Evolutionary conservation across 2,888 invertebrate species (phyloP).

Genomic region (Drosophila austrosaltans): DNA sequence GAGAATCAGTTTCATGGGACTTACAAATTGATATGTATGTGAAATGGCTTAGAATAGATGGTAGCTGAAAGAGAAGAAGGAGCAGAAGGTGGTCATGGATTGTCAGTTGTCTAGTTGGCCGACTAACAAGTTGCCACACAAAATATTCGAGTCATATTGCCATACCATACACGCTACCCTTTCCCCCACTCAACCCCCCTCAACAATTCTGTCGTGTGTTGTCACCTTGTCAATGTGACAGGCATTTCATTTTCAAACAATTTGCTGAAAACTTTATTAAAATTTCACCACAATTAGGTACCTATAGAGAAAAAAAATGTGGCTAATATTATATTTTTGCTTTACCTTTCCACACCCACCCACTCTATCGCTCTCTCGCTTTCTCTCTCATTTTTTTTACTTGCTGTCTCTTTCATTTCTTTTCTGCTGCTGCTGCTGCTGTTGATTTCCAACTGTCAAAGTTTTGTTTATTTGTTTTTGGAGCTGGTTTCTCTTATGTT

Average conservation of each 20-base stretch:
- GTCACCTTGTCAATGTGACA: conserved; percentile 49
- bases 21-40: conserved; percentile 21
- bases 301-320: conserved; percentile 27
- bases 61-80: neutral
- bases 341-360: no score
- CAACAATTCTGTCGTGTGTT: conserved; percentile 5
- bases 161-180: neutral
- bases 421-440: conserved; percentile 23
- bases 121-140: neutral
- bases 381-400: neutral
- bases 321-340: conserved; percentile 35
- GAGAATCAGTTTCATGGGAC: conserved; percentile 15
- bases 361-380: neutral
- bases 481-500: conserved; percentile 23
- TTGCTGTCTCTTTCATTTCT: neutral
- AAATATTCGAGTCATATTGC: neutral
- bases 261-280: conserved; percentile 69
- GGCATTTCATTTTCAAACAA: conserved; percentile 49
- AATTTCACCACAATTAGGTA: conserved; percentile 63
- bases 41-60: neutral
- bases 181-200: neutral
- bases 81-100: neutral
- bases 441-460: conserved; percentile 69
- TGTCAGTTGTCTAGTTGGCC: neutral
- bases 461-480: conserved; percentile 59